A percentile compares a stretch with the other conserved stretches of the same genome.
Evolutionary conservation across 2,888 invertebrate species (phyloP).

Genomic region (Scelioninae gen. 2): DNA sequence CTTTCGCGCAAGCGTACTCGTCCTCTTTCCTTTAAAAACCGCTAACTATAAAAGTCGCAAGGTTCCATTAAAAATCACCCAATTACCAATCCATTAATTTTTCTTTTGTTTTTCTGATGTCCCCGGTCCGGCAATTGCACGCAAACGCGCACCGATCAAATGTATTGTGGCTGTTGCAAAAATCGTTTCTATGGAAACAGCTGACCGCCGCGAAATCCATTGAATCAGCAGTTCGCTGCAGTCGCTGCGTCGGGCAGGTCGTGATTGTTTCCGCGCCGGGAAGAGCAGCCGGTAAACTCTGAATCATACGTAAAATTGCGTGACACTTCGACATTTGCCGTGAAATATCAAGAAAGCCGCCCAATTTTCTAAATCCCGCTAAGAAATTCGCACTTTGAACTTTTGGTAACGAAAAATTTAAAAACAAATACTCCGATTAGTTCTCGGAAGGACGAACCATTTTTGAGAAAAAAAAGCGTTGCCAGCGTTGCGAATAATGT

Average conservation of each 20-base stretch:
- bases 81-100: too few relatives aligned
- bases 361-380: background rate
- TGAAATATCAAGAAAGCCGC: too few relatives aligned
- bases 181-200: slow-evolving; percentile 48
- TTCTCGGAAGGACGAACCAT: slow-evolving; percentile 9
- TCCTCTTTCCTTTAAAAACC: too few relatives aligned
- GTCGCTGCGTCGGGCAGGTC: slow-evolving; percentile 30
- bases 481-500: slow-evolving; percentile 17
- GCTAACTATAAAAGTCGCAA: too few relatives aligned
- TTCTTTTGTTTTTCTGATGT: too few relatives aligned
- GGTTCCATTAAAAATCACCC: too few relatives aligned
- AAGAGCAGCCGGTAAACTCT: slow-evolving; percentile 15
- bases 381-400: background rate
- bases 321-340: slow-evolving; percentile 4
- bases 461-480: slow-evolving; percentile 8
- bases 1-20: too few relatives aligned
- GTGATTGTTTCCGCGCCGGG: slow-evolving; percentile 14
- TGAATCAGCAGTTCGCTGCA: slow-evolving; percentile 34
- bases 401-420: background rate
- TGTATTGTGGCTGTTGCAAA: slow-evolving; percentile 5
- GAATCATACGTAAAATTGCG: slow-evolving; percentile 3
- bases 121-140: too few relatives aligned
- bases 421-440: slow-evolving; percentile 4
- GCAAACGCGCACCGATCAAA: too few relatives aligned
- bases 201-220: slow-evolving; percentile 24